Conservation (phyloP, 2,888 invertebrate species). For the Rapana venosa region DNA sequence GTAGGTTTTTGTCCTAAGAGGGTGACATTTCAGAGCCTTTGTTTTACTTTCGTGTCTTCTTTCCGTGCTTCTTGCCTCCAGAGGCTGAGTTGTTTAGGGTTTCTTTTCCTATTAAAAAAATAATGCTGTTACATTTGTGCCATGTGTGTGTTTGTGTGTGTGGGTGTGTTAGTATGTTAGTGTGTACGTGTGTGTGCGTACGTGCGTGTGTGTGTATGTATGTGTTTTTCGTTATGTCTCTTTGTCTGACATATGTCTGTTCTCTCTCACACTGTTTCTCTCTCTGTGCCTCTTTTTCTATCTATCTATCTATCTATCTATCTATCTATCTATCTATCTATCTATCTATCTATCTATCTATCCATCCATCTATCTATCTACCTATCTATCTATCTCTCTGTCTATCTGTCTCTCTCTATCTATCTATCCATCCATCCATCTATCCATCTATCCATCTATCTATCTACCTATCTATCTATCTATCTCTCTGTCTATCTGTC, state of each 20-base stretch:
- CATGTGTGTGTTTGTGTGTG: too few species aligned
- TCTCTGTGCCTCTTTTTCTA: background rate
- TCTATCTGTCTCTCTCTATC: background rate
- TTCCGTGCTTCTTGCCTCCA: too few species aligned
- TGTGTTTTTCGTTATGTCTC: background rate
- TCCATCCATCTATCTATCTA: background rate
- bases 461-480: background rate
- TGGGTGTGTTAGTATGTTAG: too few species aligned
- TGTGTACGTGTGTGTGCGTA: background rate
- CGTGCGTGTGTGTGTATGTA: background rate
- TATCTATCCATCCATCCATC: too few species aligned
- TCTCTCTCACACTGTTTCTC: background rate
- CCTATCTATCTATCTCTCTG: background rate
- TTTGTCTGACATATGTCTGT: background rate
- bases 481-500: too few species aligned
- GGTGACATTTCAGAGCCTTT: too few species aligned
- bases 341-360: background rate
- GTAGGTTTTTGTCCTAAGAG: too few species aligned
- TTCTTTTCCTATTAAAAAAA: too few species aligned
- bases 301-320: background rate
- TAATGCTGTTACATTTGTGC: too few species aligned
- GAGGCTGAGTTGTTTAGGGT: too few species aligned
- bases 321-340: background rate
- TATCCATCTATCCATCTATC: too few species aligned
- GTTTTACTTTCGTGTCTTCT: too few species aligned